Percentiles rank a stretch among this genome's conserved stretches.
Conservation (phyloP, 1,140 invertebrate species). For the Magallana gigas region DNA sequence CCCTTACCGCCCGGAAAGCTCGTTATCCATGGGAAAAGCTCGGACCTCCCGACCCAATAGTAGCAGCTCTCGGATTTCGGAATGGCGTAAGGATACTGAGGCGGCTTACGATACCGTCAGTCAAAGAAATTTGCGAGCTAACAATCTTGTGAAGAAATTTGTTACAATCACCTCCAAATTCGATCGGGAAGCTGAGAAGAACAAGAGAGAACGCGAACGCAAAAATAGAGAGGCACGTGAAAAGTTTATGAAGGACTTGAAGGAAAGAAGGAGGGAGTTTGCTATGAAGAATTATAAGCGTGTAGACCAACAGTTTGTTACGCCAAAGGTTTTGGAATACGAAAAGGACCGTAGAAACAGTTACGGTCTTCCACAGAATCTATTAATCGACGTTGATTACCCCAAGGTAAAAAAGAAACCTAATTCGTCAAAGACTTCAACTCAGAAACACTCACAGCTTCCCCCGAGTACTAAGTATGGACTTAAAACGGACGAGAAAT, state of each 20-base stretch:
- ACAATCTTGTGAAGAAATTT: neutral
- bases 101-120: neutral
- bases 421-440: neutral
- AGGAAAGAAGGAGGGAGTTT: conserved; percentile 1
- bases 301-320: conserved; percentile 12
- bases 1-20: neutral
- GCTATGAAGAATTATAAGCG: neutral
- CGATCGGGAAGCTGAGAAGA: neutral
- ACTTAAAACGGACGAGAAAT: neutral
- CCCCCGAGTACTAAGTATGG: neutral
- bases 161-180: neutral
- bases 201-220: neutral
- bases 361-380: neutral
- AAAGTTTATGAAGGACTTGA: conserved; percentile 10
- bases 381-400: neutral
- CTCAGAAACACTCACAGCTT: conserved; percentile 11
- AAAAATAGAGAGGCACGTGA: neutral
- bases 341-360: neutral
- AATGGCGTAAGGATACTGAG: neutral
- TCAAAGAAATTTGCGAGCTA: neutral
- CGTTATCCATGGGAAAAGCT: neutral
- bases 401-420: neutral
- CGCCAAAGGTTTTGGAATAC: conserved; percentile 16
- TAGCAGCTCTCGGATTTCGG: neutral
- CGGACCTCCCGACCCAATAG: neutral